Base-by-base conservation (phyloP, 2,113 vertebrate genomes). In the Apodemus speciosus region DNA sequence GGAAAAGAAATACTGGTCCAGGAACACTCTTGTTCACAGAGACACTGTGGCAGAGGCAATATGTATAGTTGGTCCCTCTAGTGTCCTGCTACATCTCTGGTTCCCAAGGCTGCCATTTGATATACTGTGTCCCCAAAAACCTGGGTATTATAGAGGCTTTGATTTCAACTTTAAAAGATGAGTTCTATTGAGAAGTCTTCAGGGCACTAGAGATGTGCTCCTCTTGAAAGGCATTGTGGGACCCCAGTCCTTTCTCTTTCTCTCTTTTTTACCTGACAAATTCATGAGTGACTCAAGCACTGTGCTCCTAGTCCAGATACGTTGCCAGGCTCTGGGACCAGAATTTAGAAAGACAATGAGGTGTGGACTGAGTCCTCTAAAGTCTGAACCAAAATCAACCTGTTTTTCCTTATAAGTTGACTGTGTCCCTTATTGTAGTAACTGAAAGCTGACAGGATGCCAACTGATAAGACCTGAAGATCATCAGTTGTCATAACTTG, bases 401-500 rank as follows among this genome's bases (percentile, higher is more conserved):
- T 35, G 23, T 18, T 43, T 64, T 43, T 62, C 38, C 23, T 88
- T 51, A 27, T 5, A 76, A 49, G 16, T n/a, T n/a, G 58, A 89
- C 18, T 25, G 32, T 4, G 32, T 79, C 15, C 0, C 9, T 49
- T 53, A 11, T 53, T 13, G 66, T 21, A 21, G 60, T 53, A 68
- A 49, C 10, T 16, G 27, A 64, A 89, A 64, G 40, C 32, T 35
- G 20, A 35, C 53, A 62, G 7, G 27, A n/a, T 0, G 25, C 32
- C 27, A n/a, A 46, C 38, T 7, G 38, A 80, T 43, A 13, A 94
- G 27, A 27, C 7, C 68, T 38, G 0, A 2, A 7, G n/a, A 23
- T 6, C 40, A 2, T 8, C 8, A 0, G 3, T 46, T 32, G 14
- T 9, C 15, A 18, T 43, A 30, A n/a, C 18, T 27, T n/a, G n/a